phyloP scores from a whole-genome alignment of 1,140 invertebrate species.

The Lordiphosa collinella region DNA sequence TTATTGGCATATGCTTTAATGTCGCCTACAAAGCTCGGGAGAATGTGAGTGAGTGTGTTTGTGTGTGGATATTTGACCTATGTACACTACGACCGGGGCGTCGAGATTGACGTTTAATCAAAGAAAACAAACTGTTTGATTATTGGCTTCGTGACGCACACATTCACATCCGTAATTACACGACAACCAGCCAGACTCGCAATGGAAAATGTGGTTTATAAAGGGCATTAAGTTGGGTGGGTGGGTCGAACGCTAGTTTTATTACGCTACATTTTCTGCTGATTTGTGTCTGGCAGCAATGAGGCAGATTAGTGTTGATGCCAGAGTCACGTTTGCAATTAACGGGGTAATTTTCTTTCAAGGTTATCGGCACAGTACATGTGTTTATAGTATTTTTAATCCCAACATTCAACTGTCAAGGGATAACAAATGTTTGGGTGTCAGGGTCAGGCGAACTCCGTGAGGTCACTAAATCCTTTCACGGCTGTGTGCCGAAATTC shows the following conservation, averaged over 20 bases:
- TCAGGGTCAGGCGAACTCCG: no score
- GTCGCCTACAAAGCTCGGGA: background rate
- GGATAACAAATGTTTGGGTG: no score
- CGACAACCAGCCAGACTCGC: background rate
- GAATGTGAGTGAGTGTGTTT: background rate
- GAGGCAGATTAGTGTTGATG: conserved; percentile 1
- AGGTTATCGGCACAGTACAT: background rate
- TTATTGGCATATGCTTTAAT: conserved; percentile 7
- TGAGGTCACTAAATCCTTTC: no score
- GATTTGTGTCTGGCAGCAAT: conserved; percentile 9
- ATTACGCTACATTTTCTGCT: conserved; percentile 10
- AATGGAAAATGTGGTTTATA: no score
- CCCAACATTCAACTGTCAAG: no score
- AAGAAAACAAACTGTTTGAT: conserved; percentile 24
- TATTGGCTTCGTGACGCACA: conserved; percentile 16
- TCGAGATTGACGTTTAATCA: conserved; percentile 22
- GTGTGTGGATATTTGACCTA: conserved; percentile 2
- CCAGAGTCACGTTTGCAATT: conserved; percentile 17
- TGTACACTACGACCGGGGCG: background rate
- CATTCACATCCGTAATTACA: conserved; percentile 11
- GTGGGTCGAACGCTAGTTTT: conserved; percentile 2
- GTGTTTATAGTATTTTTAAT: background rate
- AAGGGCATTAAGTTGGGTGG: no score
- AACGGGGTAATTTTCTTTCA: conserved; percentile 13
- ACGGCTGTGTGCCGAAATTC: no score